phyloP scores from a whole-genome alignment of 2,888 invertebrate genomes.

The Sinopyrophorus schimmeli region DNA sequence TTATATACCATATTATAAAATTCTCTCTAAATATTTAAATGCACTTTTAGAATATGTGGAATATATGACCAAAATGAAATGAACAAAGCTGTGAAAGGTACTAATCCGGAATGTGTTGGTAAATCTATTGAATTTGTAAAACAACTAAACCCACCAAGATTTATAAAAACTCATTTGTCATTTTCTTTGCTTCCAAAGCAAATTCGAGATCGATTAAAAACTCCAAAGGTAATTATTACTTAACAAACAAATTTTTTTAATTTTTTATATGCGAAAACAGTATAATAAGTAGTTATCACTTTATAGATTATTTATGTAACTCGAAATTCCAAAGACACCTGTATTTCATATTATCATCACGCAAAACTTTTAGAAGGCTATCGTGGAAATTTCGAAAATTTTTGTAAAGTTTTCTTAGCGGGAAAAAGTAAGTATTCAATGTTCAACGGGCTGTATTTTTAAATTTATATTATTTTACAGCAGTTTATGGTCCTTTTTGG shows the following conservation, averaged over 20 bases:
- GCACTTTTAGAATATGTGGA: slow-evolving; percentile 53
- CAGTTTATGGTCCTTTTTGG: slow-evolving; percentile 36
- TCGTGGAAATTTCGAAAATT: slow-evolving; percentile 68
- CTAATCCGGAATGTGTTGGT: slow-evolving; percentile 39
- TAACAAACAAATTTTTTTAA: neutral
- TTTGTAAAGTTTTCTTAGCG: slow-evolving; percentile 74
- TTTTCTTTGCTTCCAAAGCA: slow-evolving; percentile 61
- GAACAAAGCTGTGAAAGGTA: neutral
- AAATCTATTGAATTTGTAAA: slow-evolving; percentile 42
- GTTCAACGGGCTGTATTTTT: no score
- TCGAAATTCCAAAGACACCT: slow-evolving; percentile 88
- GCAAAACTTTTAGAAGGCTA: slow-evolving; percentile 65
- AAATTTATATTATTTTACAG: slow-evolving; percentile 21
- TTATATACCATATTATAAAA: no score
- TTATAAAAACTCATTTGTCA: slow-evolving; percentile 68
- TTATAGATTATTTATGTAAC: slow-evolving; percentile 80
- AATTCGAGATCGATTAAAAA: slow-evolving; percentile 49
- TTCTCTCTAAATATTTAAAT: no score
- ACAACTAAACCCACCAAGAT: slow-evolving; percentile 49
- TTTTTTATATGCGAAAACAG: neutral
- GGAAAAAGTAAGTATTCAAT: no score
- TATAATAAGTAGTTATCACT: neutral
- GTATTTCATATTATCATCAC: slow-evolving; percentile 87
- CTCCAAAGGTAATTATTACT: slow-evolving; percentile 45
- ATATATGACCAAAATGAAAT: slow-evolving; percentile 52